These are phyloP conservation scores for Scaeva pyrastri DNA, from an alignment of 2,888 invertebrate species.

Conservation along the genomic window DNA sequence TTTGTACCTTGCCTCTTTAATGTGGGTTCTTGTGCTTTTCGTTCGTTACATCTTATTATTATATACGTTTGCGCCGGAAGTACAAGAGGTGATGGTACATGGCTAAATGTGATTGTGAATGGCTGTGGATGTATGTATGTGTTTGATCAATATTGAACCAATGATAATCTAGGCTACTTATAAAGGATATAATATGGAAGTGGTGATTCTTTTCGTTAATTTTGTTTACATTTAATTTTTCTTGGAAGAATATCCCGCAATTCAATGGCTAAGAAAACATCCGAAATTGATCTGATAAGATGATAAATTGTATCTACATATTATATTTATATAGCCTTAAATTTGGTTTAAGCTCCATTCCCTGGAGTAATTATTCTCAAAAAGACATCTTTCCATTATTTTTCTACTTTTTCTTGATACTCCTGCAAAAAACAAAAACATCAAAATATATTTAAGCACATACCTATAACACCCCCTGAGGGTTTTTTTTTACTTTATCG, in stretches of 20 bases:
- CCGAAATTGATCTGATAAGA: background rate
- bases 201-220: conserved; percentile 27
- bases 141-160: conserved; percentile 36
- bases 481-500: background rate
- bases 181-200: background rate
- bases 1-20: background rate
- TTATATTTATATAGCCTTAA: background rate
- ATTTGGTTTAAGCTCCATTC: background rate
- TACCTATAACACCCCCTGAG: background rate
- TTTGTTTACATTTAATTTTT: conserved; percentile 29
- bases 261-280: conserved; percentile 6
- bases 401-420: background rate
- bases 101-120: background rate
- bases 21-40: background rate
- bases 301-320: background rate
- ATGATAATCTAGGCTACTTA: conserved; percentile 49
- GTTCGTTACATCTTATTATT: conserved; percentile 46
- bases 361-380: conserved; percentile 1
- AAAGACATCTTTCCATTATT: conserved; percentile 16
- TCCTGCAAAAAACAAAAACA: background rate
- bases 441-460: conserved; percentile 12
- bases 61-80: conserved; percentile 28
- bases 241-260: background rate
- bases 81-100: background rate
- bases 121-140: background rate